phyloP scores from a whole-genome alignment of 2,113 vertebrate genomes.

The Melozone crissalis region DNA sequence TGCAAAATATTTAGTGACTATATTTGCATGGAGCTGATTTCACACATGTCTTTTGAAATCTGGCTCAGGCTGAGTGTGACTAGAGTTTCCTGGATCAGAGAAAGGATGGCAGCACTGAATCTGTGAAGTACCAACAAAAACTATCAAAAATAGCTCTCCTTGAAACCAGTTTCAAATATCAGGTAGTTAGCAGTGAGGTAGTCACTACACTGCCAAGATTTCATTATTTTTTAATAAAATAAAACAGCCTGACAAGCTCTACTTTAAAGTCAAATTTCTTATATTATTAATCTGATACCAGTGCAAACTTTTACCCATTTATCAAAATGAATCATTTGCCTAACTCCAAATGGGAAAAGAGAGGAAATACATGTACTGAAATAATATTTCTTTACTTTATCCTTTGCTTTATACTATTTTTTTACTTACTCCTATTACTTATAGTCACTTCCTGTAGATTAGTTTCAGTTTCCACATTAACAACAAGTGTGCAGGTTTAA shows the following conservation, averaged over 20 bases:
- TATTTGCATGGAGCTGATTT: not conserved
- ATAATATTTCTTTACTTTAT: too few relatives aligned
- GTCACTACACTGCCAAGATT: not conserved
- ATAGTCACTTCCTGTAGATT: not conserved
- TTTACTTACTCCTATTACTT: not conserved
- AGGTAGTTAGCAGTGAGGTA: not conserved
- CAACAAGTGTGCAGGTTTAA: not conserved
- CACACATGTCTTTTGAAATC: not conserved
- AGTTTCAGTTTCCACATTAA: not conserved
- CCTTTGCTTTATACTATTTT: not conserved
- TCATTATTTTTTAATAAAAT: not conserved
- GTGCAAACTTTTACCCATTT: not conserved
- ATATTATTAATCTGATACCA: not conserved
- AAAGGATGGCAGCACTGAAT: not conserved
- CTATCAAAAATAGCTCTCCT: not conserved
- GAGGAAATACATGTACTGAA: not conserved
- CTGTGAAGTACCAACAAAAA: not conserved
- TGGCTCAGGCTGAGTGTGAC: not conserved
- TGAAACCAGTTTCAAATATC: not conserved
- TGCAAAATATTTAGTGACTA: not conserved
- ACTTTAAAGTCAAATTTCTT: not conserved
- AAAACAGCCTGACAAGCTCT: accelerated
- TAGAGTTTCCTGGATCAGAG: not conserved
- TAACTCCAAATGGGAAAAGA: not conserved
- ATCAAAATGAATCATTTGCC: not conserved